Evolutionary conservation across 2,797 vertebrate genomes (phyloP), one percentile per base, ranked within the genome.

Genomic region (Myripristis murdjan): DNA sequence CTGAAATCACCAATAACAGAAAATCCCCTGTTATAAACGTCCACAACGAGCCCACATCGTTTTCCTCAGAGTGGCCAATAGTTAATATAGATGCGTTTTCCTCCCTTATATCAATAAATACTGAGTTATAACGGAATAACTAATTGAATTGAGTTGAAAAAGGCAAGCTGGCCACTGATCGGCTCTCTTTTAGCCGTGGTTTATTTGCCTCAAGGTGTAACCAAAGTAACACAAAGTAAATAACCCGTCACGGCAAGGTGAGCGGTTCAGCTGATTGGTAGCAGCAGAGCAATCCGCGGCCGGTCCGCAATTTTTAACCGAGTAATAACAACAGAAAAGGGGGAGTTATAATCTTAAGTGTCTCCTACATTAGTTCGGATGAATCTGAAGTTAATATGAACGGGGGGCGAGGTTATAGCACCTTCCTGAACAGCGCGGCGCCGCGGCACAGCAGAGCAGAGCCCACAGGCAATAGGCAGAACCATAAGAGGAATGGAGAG

Each of bases 401-500:
- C 68, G 82, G 81, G 83, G 87, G 70, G n/a, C 60, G 81, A 85
- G 89, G 90, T 91, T 87, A 89, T 81, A 80, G 76, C 84, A 90
- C 89, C 89, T 86, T 82, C 64, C 79, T 88, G 78, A 87, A 80
- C 48, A 55, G 75, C 57, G 31, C 59, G 63, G 57, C 81, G 57
- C 81, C 73, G 9, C 86, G 73, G 76, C 70, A 18, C 22, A 33
- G 84, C 83, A 33, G 82, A 85, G 71, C 22, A 58, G 77, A 78
- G 88, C 90, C 90, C 64, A 63, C 56, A 83, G 89, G 89, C 90
- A 63, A 85, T 86, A 85, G 84, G 77, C 87, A 91, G 88, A 85
- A 91, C 87, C 87, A 87, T 87, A 89, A 91, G 90, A 90, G 85
- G 87, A 89, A 90, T 87, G 81, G 86, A 88, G 87, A 90, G 79